These are phyloP conservation scores for Isurus oxyrinchus DNA, from an alignment of 2,113 vertebrate genomes.

Conservation along the genomic window DNA sequence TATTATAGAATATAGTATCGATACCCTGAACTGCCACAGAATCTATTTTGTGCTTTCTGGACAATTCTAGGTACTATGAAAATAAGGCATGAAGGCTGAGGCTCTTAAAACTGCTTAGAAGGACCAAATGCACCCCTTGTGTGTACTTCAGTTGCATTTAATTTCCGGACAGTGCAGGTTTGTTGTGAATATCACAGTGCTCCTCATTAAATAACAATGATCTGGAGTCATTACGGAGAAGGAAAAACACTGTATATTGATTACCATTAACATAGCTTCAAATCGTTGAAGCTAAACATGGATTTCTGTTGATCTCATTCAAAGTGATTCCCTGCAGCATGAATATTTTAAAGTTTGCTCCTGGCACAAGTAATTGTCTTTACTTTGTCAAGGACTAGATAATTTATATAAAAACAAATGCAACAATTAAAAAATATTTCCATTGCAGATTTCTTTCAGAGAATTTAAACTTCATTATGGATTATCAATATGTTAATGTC, in stretches of 20 bases:
- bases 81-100: neutral
- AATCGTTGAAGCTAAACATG: slow-evolving; percentile 12
- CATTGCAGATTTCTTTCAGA: too few species aligned
- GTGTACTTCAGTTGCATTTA: neutral
- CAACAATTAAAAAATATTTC: neutral
- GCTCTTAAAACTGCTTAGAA: neutral
- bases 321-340: slow-evolving; percentile 9
- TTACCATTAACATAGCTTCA: neutral
- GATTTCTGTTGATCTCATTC: neutral
- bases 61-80: neutral
- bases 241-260: neutral
- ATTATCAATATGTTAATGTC: neutral
- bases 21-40: neutral
- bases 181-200: slow-evolving; percentile 1
- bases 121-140: neutral
- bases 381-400: neutral
- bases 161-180: slow-evolving; percentile 11
- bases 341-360: slow-evolving; percentile 28
- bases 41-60: neutral
- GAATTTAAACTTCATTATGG: neutral
- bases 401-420: neutral
- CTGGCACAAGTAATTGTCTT: neutral
- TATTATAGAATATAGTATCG: neutral
- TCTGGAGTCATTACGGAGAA: slow-evolving; percentile 19
- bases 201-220: slow-evolving; percentile 23